Base-by-base conservation (phyloP, 2,888 invertebrate genomes). In the Quadriops clusia region DNA sequence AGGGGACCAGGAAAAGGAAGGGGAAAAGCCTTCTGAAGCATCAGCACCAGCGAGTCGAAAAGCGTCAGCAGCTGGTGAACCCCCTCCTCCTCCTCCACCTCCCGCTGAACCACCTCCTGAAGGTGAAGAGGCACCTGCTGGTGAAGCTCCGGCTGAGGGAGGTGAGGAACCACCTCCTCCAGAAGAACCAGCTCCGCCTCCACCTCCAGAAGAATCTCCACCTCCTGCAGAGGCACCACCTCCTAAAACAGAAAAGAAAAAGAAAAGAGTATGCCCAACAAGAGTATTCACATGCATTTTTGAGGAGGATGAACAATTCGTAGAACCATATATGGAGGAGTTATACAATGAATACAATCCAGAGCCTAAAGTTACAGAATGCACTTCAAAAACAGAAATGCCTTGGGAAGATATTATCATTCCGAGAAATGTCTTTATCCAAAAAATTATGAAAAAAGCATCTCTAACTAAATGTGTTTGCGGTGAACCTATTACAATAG, bases 341-440 rank as follows among this genome's bases (percentile, higher is more conserved):
- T 4, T 16, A 9, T 2, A 9, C 7, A 24, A 20, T 2, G n/a
- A 23, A 4, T 3, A 5, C n/a, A 24, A 28, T 33, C 39, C 40
- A 6, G 34, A 30, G 4, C 27, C 36, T 14, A 17, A 22, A 5
- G 34, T 33, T 23, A 33, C 21, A 4, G 29, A 25, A 7, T 44
- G 42, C 29, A 38, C 30, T 8, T 31, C 38, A 5, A 11, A 27
- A 5, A 43, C 40, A 2, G 42, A 43, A 34, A 42, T 43, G 30
- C 43, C 43, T 9, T 43, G 43, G 43, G 33, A 40, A 10, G 37
- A 41, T 14, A 38, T 41, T n/a, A 26, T 39, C 10, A 18, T 41
- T 28, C 41, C 39, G 7, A 26, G 30, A 28, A 33, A 34, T 18
- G 33, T n/a, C n/a, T n/a, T n/a, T n/a, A n/a, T n/a, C n/a, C n/a